A percentile compares a stretch with the other conserved stretches of the same genome.
Evolutionary conservation across 2,888 invertebrate species (phyloP).

Genomic region (Lochmaea capreae): DNA sequence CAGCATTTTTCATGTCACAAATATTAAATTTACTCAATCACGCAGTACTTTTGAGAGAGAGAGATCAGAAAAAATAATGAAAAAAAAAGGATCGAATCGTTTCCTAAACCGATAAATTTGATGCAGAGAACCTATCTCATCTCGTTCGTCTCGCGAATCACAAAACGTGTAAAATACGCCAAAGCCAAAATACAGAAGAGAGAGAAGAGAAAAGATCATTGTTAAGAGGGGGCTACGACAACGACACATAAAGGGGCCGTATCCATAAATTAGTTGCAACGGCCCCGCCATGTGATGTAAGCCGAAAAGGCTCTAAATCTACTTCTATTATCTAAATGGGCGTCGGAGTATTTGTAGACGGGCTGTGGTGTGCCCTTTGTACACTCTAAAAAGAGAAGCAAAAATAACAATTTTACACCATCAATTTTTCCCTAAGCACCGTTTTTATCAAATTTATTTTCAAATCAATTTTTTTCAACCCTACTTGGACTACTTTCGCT

Average conservation of each 20-base stretch:
- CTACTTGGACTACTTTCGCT: too few species aligned
- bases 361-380: conserved; percentile 13
- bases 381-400: conserved; percentile 12
- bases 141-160: conserved; percentile 32
- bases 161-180: conserved; percentile 38
- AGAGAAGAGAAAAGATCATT: conserved; percentile 39
- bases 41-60: too few species aligned
- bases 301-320: conserved; percentile 64
- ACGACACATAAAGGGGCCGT: conserved; percentile 50
- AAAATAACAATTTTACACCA: background rate
- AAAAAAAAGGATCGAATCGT: background rate
- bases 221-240: conserved; percentile 37
- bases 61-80: too few species aligned
- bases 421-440: background rate
- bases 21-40: too few species aligned
- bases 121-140: conserved; percentile 26
- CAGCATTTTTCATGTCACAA: too few species aligned
- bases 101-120: conserved; percentile 24
- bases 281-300: conserved; percentile 61
- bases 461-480: too few species aligned
- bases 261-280: conserved; percentile 62
- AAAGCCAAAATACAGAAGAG: conserved; percentile 33
- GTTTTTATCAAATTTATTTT: background rate
- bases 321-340: conserved; percentile 65
- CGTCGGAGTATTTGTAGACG: conserved; percentile 64